Evolutionary conservation across 2,113 vertebrate species (phyloP).

Genomic region (Rutilus rutilus): DNA sequence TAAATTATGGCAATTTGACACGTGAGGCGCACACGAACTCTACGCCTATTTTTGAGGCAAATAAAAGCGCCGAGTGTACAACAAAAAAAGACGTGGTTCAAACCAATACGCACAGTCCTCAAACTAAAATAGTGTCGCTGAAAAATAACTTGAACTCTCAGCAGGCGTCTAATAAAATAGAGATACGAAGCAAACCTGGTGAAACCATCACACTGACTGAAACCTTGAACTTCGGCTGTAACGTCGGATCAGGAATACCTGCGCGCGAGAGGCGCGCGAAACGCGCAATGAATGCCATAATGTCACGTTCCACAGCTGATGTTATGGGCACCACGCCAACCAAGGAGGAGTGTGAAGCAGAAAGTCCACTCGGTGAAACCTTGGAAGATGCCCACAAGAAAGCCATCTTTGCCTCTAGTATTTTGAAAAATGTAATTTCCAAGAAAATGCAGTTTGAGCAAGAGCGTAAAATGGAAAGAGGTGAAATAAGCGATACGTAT

Average conservation of each 20-base stretch:
- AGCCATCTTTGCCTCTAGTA: constrained; percentile 89
- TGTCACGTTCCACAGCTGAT: constrained; percentile 68
- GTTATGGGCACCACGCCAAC: constrained; percentile 65
- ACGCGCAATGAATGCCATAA: constrained; percentile 63
- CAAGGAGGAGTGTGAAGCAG: constrained; percentile 66
- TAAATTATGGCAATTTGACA: constrained; percentile 81
- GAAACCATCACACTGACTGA: constrained; percentile 80
- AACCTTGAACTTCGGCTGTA: constrained; percentile 78
- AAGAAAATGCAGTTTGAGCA: constrained; percentile 98
- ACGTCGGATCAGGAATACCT: constrained; percentile 69
- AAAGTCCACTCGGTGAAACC: constrained; percentile 52
- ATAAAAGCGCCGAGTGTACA: constrained; percentile 57
- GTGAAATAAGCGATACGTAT: constrained; percentile 76
- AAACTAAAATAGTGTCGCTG: constrained; percentile 68
- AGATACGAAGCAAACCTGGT: constrained; percentile 65
- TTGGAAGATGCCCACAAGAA: constrained; percentile 79
- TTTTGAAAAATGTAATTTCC: constrained; percentile 94
- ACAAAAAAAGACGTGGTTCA: constrained; percentile 27
- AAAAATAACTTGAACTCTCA: constrained; percentile 63
- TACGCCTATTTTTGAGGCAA: constrained; percentile 69
- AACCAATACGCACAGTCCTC: constrained; percentile 61
- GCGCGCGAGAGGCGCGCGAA: constrained; percentile 64
- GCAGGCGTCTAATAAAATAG: constrained; percentile 62
- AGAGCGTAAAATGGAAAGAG: constrained; percentile 92
- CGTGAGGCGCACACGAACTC: constrained; percentile 69